These are phyloP conservation scores for Thaleichthys pacificus DNA, from an alignment of 2,797 vertebrate species.

Conservation along the genomic window DNA sequence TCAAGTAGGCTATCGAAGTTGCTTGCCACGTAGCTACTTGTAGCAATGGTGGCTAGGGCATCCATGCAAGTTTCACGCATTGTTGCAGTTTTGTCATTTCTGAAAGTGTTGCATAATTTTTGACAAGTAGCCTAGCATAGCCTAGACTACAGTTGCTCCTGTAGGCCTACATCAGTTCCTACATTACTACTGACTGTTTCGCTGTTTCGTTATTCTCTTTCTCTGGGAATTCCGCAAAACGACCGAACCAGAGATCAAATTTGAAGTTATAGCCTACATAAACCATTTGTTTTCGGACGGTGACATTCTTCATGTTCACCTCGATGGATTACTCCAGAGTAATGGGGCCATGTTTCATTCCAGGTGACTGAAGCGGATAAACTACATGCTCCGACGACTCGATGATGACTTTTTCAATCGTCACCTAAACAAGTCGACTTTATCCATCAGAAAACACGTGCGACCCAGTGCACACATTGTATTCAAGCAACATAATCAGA, in stretches of 20 bases:
- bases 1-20: conserved; percentile 13
- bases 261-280: too few species aligned
- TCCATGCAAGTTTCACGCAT: conserved; percentile 24
- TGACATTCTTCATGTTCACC: conserved; percentile 91
- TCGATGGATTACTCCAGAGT: conserved; percentile 76
- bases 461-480: too few species aligned
- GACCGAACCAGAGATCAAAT: conserved; percentile 93
- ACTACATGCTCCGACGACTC: conserved; percentile 10
- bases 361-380: conserved; percentile 80
- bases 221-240: conserved; percentile 77
- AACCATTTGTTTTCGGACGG: conserved; percentile 84
- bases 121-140: neutral
- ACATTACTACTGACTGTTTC: conserved; percentile 59
- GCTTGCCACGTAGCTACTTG: conserved; percentile 73
- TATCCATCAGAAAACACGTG: too few species aligned
- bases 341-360: conserved; percentile 93
- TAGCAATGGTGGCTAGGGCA: too few species aligned
- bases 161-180: neutral
- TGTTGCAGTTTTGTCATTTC: neutral
- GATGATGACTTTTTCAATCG: too few species aligned
- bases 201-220: conserved; percentile 58
- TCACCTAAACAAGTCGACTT: too few species aligned
- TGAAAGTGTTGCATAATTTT: neutral
- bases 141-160: too few species aligned
- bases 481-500: too few species aligned